Base-by-base conservation (phyloP, 2,797 vertebrate genomes). In the Rhinogobio ventralis region DNA sequence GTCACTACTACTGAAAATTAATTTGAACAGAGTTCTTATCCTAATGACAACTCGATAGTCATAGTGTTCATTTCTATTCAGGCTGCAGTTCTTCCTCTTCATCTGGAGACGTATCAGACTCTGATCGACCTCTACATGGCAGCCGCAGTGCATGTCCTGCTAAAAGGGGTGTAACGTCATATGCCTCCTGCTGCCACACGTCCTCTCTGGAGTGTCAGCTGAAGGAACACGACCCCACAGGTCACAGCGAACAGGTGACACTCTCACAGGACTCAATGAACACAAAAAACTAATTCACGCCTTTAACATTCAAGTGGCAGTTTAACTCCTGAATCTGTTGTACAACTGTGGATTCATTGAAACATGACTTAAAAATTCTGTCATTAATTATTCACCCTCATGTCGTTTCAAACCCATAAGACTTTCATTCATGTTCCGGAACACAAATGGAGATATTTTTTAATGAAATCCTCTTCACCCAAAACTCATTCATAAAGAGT, bases 161-260 rank as follows among this genome's bases (percentile, higher is more conserved):
- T 5, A 87, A 88, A 76, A 82, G 25, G 0, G 92, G 90, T 19
- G 88, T 49, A 45, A 89, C 69, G 0, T 90, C 95, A 0, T 93
- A 94, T 0, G 94, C 95, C 0, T 88, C 91, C 79, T 97, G 97
- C 92, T 98, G 97, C 90, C 94, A 92, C 0, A 86, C 93, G 0
- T 91, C 95, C 1, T 85, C 90, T 73, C 92, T 98, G 1, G 92
- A 97, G 88, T 97, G 97, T 87, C 91, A 20, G 39, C 69, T 96
- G 90, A 86, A 94, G 93, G 95, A 96, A 75, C 92, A 92, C 0
- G 2, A 0, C 0, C 74, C 91, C 0, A 51, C 9, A 0, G 90
- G 73, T 15, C 84, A 91, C 1, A 25, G 9, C 0, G 88, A 94
- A 45, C 93, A 96, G 96, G 97, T 96, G 89, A 74, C 73, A 10